Conservation (phyloP, 37 sponge, comb jelly and placozoan species). For the Haliclona indistincta region DNA sequence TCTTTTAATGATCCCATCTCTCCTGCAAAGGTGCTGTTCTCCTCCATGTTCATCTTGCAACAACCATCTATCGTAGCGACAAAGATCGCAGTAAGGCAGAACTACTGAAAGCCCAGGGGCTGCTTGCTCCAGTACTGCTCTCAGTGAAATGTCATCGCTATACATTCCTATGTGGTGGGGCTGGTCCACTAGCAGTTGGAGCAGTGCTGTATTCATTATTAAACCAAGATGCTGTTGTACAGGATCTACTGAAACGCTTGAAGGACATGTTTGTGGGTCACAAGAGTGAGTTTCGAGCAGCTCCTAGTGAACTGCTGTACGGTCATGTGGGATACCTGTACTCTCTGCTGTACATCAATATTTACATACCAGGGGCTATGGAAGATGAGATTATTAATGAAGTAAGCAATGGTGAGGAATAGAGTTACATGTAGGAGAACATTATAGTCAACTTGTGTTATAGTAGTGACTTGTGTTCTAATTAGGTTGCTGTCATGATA, state of each 20-base stretch:
- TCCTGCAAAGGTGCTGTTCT: conserved; percentile 63
- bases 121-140: conserved; percentile 36
- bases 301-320: conserved; percentile 86
- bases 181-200: conserved; percentile 80
- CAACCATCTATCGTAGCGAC: conserved; percentile 28
- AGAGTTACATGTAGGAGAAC: not conserved
- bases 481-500: not conserved
- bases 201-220: conserved; percentile 64
- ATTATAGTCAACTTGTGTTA: not conserved
- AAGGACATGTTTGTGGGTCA: conserved; percentile 13
- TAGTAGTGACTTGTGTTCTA: not conserved
- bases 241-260: conserved; percentile 30
- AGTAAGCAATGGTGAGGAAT: not conserved
- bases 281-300: conserved; percentile 9
- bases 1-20: not conserved
- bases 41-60: conserved; percentile 73
- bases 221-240: conserved; percentile 26
- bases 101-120: conserved; percentile 31
- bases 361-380: conserved; percentile 56
- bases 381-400: conserved; percentile 54
- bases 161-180: conserved; percentile 92
- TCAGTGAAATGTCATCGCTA: conserved; percentile 24
- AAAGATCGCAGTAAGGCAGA: not conserved
- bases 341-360: conserved; percentile 76
- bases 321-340: conserved; percentile 91